Evolutionary conservation across 2,797 vertebrate species (phyloP).

Genomic region (Coregonus suidteri): DNA sequence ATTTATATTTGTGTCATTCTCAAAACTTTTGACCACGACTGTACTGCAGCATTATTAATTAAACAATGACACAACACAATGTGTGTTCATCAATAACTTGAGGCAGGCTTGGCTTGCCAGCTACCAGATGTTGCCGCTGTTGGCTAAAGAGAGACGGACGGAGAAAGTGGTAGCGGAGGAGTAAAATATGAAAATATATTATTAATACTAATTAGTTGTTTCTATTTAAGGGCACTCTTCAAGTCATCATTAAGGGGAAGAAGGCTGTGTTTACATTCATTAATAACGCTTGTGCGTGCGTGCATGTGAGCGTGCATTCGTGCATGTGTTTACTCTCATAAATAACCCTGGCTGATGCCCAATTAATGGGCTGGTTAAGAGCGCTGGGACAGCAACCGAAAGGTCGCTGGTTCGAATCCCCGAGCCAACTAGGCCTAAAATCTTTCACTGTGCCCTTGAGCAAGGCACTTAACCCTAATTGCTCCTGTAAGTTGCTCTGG

Average conservation of each 20-base stretch:
- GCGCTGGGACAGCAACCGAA: too few relatives aligned
- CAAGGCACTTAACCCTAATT: too few relatives aligned
- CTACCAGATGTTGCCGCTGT: constrained; percentile 44
- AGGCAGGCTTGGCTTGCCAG: constrained; percentile 17
- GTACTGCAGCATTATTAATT: not conserved
- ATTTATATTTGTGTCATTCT: too few relatives aligned
- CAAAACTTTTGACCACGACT: too few relatives aligned
- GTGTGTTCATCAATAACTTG: constrained; percentile 34
- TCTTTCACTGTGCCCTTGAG: too few relatives aligned
- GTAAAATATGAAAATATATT: constrained; percentile 24
- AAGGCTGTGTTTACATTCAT: constrained; percentile 23
- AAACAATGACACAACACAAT: not conserved
- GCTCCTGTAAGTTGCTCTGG: too few relatives aligned
- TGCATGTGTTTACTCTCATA: not conserved
- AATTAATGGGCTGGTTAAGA: too few relatives aligned
- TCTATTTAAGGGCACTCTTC: constrained; percentile 29
- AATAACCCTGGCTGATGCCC: constrained; percentile 18
- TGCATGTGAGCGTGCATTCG: too few relatives aligned
- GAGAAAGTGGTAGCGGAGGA: constrained; percentile 15
- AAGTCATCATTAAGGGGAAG: constrained; percentile 38
- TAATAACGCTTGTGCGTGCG: too few relatives aligned
- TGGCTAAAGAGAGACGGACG: constrained; percentile 12
- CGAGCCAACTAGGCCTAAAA: too few relatives aligned
- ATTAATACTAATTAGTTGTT: constrained; percentile 44
- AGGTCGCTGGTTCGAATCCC: too few relatives aligned